Evolutionary conservation across 1,140 invertebrate species (phyloP).

Genomic region (Trachelipus rathkii): DNA sequence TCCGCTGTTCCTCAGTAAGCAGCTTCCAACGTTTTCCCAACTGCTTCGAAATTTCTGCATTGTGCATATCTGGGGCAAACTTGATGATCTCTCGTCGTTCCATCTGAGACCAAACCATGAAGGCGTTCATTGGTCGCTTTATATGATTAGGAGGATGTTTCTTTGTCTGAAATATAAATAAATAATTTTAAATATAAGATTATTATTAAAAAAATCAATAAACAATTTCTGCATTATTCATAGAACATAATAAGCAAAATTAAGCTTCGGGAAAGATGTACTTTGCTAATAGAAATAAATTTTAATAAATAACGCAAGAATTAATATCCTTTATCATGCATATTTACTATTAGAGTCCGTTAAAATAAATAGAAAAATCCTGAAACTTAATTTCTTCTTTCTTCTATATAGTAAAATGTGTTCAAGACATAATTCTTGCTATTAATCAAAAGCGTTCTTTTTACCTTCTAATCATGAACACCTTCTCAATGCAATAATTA

Average conservation of each 20-base stretch:
- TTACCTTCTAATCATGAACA: neutral
- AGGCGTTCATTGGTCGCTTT: constrained; percentile 95
- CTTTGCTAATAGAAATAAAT: too few relatives aligned
- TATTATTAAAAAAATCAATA: too few relatives aligned
- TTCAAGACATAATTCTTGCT: neutral
- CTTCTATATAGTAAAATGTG: neutral
- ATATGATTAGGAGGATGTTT: constrained; percentile 93
- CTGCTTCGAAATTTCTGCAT: constrained; percentile 90
- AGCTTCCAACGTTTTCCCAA: constrained; percentile 84
- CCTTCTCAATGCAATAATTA: neutral
- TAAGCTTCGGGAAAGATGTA: too few relatives aligned
- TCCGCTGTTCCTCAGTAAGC: constrained; percentile 76
- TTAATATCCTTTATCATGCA: too few relatives aligned
- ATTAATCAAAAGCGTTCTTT: neutral
- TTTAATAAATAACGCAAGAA: too few relatives aligned
- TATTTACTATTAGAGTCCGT: too few relatives aligned
- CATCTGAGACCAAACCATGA: constrained; percentile 97
- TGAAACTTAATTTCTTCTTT: too few relatives aligned
- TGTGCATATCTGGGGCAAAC: constrained; percentile 88
- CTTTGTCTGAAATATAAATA: constrained; percentile 65
- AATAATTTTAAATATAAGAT: too few relatives aligned
- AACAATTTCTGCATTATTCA: too few relatives aligned
- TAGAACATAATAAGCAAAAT: too few relatives aligned
- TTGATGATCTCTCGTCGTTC: constrained; percentile 90
- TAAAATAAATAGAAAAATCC: too few relatives aligned